These are phyloP conservation scores for Solenopsis fugax DNA, from an alignment of 1,140 invertebrate genomes.

Conservation along the genomic window DNA sequence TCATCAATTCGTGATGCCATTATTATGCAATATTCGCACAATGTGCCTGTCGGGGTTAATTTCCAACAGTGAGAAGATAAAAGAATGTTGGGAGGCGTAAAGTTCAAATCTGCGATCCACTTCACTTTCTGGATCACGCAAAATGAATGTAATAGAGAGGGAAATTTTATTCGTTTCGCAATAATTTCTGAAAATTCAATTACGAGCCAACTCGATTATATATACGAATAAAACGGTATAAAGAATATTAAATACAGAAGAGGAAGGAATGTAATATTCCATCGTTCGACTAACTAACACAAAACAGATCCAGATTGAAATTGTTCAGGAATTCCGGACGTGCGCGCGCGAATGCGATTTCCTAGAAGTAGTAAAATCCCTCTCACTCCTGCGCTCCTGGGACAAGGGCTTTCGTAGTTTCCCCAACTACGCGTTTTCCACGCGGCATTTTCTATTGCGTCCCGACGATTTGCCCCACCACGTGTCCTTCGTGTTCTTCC, in stretches of 20 bases:
- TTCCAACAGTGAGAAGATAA: not conserved
- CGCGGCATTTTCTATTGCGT: not conserved
- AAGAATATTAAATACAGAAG: not conserved
- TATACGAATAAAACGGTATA: not conserved
- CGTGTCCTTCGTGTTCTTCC: conserved; percentile 12
- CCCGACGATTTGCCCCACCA: conserved; percentile 9
- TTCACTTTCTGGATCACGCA: not conserved
- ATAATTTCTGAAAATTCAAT: not conserved
- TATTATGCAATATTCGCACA: too few species aligned
- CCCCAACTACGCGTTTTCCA: conserved; percentile 51
- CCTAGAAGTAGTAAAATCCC: conserved; percentile 34
- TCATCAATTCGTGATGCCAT: too few species aligned
- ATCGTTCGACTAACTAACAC: not conserved
- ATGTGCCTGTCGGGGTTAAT: too few species aligned
- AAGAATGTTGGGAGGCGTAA: not conserved
- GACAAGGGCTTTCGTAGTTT: conserved; percentile 53
- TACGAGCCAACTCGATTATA: not conserved
- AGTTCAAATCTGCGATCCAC: not conserved
- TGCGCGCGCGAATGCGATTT: not conserved
- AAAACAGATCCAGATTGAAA: not conserved
- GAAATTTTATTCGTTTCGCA: not conserved
- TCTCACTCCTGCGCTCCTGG: conserved; percentile 54
- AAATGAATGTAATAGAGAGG: not conserved
- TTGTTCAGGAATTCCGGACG: not conserved
- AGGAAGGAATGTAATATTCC: not conserved